Percentiles rank a stretch among this genome's conserved stretches.
These are phyloP conservation scores for Moxostoma hubbsi DNA, from an alignment of 2,797 vertebrate genomes.

Conservation along the genomic window DNA sequence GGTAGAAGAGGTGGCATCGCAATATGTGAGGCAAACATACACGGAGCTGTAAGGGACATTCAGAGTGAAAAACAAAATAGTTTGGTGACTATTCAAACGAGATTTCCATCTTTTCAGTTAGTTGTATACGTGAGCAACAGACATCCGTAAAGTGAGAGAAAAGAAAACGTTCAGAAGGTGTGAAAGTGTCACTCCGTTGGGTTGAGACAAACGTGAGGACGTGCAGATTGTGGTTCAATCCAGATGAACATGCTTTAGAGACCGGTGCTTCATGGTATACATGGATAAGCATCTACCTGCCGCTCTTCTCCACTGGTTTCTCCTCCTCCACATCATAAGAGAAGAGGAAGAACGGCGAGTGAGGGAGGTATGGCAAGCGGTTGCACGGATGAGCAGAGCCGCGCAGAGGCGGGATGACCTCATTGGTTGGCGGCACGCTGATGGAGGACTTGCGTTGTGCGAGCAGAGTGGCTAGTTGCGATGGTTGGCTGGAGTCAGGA, in stretches of 20 bases:
- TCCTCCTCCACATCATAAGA: constrained; percentile 90
- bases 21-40: too few species aligned
- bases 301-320: constrained; percentile 54
- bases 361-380: constrained; percentile 88
- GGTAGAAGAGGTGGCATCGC: too few species aligned
- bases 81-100: too few species aligned
- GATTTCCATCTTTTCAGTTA: too few species aligned
- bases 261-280: constrained; percentile 25
- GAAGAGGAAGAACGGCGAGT: constrained; percentile 94
- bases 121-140: not conserved
- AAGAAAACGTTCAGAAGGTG: not conserved
- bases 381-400: constrained; percentile 74
- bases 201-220: constrained; percentile 11
- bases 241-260: not conserved
- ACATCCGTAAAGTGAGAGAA: not conserved
- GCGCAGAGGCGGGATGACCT: constrained; percentile 80
- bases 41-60: too few species aligned
- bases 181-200: not conserved
- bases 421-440: constrained; percentile 75
- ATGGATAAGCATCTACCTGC: constrained; percentile 51
- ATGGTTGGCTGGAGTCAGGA: constrained; percentile 57
- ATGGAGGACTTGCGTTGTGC: constrained; percentile 69
- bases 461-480: constrained; percentile 73
- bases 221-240: constrained; percentile 12
- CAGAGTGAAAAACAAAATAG: too few species aligned